Percentiles rank a stretch among this genome's conserved stretches.
Evolutionary conservation across 2,888 invertebrate species (phyloP).

Genomic region (Hemistola chrysoprasaria): DNA sequence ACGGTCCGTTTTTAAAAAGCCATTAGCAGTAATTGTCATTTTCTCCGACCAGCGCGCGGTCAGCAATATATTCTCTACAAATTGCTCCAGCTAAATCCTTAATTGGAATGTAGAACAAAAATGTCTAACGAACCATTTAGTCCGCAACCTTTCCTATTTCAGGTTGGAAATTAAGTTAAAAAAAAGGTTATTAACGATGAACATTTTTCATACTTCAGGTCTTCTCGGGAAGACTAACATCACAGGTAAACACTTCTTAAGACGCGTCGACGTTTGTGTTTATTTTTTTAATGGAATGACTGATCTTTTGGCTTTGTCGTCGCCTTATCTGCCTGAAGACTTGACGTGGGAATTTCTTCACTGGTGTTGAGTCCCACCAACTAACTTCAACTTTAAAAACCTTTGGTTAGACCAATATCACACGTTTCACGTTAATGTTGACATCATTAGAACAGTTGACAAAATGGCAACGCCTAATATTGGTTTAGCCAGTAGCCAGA

Average conservation of each 20-base stretch:
- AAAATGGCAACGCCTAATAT: too few relatives aligned
- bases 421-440: too few relatives aligned
- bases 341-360: background rate
- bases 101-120: conserved; percentile 51
- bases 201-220: conserved; percentile 82
- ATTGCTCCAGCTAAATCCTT: conserved; percentile 58
- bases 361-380: too few relatives aligned
- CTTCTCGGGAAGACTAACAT: conserved; percentile 84
- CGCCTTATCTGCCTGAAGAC: conserved; percentile 1
- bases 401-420: too few relatives aligned
- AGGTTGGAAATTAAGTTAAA: conserved; percentile 69
- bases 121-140: conserved; percentile 67
- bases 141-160: conserved; percentile 78
- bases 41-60: conserved; percentile 42
- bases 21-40: conserved; percentile 18
- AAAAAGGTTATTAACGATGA: conserved; percentile 77
- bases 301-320: conserved; percentile 35
- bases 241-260: conserved; percentile 73
- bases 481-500: too few relatives aligned
- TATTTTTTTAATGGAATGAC: conserved; percentile 61
- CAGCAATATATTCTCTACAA: conserved; percentile 54
- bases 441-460: too few relatives aligned
- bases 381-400: too few relatives aligned
- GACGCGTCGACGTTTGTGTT: conserved; percentile 52
- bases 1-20: conserved; percentile 1